A percentile compares a stretch with the other conserved stretches of the same genome.
Evolutionary conservation across 2,888 invertebrate species (phyloP).

Genomic region (Scaptomyza reducta): DNA sequence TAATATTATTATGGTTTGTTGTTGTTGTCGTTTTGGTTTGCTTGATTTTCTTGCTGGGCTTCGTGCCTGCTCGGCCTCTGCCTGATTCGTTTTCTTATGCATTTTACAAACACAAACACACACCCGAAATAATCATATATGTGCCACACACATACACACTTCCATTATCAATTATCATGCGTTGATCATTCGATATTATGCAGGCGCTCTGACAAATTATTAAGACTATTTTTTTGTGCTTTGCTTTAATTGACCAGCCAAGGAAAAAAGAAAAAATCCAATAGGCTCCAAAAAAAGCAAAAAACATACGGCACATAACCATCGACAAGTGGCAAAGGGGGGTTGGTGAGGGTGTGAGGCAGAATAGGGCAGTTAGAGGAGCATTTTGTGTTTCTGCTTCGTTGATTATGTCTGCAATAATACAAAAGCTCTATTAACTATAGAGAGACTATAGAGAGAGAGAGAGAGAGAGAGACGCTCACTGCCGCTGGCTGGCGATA

Average conservation of each 20-base stretch:
- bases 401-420: conserved; percentile 74
- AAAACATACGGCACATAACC: conserved; percentile 1
- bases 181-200: conserved; percentile 59
- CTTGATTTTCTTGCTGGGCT: conserved; percentile 72
- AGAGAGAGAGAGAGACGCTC: conserved; percentile 42
- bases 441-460: conserved; percentile 62
- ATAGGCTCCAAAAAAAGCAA: not conserved
- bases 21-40: conserved; percentile 62
- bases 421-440: conserved; percentile 75
- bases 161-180: conserved; percentile 71
- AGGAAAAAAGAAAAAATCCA: conserved; percentile 2
- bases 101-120: conserved; percentile 42
- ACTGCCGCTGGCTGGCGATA: conserved; percentile 59
- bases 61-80: conserved; percentile 58
- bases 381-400: conserved; percentile 66
- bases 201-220: conserved; percentile 57
- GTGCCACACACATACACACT: conserved; percentile 27
- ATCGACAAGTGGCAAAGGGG: not conserved
- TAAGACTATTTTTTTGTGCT: conserved; percentile 9
- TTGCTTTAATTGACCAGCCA: conserved; percentile 54
- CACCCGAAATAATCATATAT: conserved; percentile 38
- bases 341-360: not conserved
- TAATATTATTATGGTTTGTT: conserved; percentile 76
- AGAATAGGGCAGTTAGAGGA: conserved; percentile 23
- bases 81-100: conserved; percentile 66